A percentile compares a stretch with the other conserved stretches of the same genome.
These are phyloP conservation scores for Lucilia cuprina DNA, from an alignment of 1,140 invertebrate genomes.

Conservation along the genomic window DNA sequence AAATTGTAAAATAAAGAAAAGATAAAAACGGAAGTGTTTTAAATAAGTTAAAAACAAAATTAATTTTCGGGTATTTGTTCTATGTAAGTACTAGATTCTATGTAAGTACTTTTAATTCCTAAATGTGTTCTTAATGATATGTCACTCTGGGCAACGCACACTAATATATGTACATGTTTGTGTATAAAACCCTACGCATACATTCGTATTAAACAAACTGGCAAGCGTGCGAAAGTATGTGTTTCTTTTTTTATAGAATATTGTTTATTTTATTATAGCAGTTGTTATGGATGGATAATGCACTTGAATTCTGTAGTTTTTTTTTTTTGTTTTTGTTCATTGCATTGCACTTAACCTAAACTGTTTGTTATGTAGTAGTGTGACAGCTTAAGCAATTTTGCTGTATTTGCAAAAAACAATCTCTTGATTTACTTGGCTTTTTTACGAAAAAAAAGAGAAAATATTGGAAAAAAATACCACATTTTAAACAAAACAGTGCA, in stretches of 20 bases:
- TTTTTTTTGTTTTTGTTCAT: background rate
- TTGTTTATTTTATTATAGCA: slow-evolving; percentile 11
- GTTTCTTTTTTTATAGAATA: background rate
- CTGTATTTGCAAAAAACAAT: slow-evolving; percentile 27
- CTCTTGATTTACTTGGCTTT: slow-evolving; percentile 23
- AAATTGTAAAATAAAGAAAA: too few relatives aligned
- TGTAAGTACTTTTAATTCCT: too few relatives aligned
- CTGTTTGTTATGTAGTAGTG: slow-evolving; percentile 18
- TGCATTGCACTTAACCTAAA: slow-evolving; percentile 28
- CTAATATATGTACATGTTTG: background rate
- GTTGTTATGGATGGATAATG: slow-evolving; percentile 20
- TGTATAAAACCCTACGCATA: background rate
- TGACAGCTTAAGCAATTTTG: slow-evolving; percentile 32
- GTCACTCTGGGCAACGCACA: background rate
- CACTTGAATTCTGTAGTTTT: slow-evolving; percentile 16
- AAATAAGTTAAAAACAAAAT: too few relatives aligned
- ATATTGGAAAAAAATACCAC: background rate
- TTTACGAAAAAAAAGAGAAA: background rate
- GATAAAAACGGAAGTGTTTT: too few relatives aligned
- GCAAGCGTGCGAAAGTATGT: background rate
- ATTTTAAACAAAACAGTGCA: background rate
- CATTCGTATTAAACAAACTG: background rate
- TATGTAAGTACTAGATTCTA: too few relatives aligned
- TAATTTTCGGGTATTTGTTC: too few relatives aligned
- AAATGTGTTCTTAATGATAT: background rate